Evolutionary conservation across 1,140 invertebrate genomes (phyloP), one percentile per base, ranked within the genome.

Genomic region (Magallana ariakensis): DNA sequence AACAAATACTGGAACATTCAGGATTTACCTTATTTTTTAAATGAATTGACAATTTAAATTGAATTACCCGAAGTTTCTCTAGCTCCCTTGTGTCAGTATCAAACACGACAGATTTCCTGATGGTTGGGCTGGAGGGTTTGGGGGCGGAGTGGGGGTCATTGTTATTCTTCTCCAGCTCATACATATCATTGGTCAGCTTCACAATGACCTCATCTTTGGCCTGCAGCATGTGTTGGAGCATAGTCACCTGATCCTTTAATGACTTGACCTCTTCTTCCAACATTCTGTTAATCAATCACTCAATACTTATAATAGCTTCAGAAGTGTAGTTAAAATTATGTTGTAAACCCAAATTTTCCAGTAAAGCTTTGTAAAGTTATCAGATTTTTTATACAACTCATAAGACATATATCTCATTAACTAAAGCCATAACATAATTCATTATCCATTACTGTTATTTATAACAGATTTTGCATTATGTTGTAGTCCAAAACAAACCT

Each of bases 201-300:
- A 94, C 91, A 22, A 95, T 91, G 26, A 92, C 91, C 60, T 94
- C 91, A 88, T 95, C 94, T 90, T 95, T 95, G 53, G 93, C 94
- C 80, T 88, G 87, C 16, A 95, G 87, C 89, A 94, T 94, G 56
- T 95, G 94, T 85, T 94, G 88, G 85, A 92, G 94, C 91, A 95
- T 93, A 11, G 86, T 87, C 58, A 93, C 89, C 81, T 94, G 92
- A n/a, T 94, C 93, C 53, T 87, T 83, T 9, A 94, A 84, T 6
- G 80, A 82, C 16, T 55, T 82, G 16, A 82, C 57, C 53, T 90
- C 87, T 54, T 83, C 82, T 16, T 90, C 81, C 33, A 33, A 80
- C 46, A 83, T 60, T 26, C 90, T 89, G 46, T 11, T 84, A 62
- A 19, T 15, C 15, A 62, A 62, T 1, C 60, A 62, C 19, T 15